A percentile compares a stretch with the other conserved stretches of the same genome.
Evolutionary conservation across 1,140 invertebrate genomes (phyloP).

Genomic region (Dinoponera quadriceps): DNA sequence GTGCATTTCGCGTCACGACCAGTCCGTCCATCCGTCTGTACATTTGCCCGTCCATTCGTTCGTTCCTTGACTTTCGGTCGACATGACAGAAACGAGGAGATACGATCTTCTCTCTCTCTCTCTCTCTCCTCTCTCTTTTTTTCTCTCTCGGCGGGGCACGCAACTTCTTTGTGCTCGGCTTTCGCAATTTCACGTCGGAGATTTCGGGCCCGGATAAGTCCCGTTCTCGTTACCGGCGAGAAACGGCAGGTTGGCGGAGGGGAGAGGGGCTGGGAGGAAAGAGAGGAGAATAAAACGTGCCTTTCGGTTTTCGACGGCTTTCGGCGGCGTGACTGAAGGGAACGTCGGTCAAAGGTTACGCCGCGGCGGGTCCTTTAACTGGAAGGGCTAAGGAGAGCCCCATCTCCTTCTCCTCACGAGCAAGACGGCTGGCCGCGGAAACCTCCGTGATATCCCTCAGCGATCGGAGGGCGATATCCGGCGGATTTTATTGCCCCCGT

Average conservation of each 20-base stretch:
- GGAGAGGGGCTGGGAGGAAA: background rate
- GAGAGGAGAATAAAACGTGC: constrained; percentile 37
- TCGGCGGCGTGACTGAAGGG: constrained; percentile 44
- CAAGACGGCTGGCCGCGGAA: constrained; percentile 2
- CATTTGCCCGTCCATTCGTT: background rate
- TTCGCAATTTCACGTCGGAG: constrained; percentile 48
- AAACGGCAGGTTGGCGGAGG: background rate
- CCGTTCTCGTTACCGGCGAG: constrained; percentile 29
- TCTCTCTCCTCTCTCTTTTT: background rate
- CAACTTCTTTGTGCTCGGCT: constrained; percentile 51
- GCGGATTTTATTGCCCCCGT: constrained; percentile 34
- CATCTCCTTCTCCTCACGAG: background rate
- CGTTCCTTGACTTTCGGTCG: constrained; percentile 38
- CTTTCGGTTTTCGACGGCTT: constrained; percentile 45
- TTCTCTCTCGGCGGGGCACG: constrained; percentile 19
- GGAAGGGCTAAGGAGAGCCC: background rate
- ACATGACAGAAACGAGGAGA: constrained; percentile 55
- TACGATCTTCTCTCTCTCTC: constrained; percentile 42
- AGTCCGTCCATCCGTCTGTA: constrained; percentile 18
- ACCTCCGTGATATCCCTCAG: constrained; percentile 19
- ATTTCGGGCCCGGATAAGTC: constrained; percentile 48
- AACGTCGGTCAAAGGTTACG: constrained; percentile 52
- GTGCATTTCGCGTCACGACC: constrained; percentile 42
- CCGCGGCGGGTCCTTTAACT: constrained; percentile 9
- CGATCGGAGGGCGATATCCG: constrained; percentile 21